Evolutionary conservation across 1,140 invertebrate species (phyloP), one percentile per base, ranked within the genome.

Genomic region (Tetramorium alpestre): DNA sequence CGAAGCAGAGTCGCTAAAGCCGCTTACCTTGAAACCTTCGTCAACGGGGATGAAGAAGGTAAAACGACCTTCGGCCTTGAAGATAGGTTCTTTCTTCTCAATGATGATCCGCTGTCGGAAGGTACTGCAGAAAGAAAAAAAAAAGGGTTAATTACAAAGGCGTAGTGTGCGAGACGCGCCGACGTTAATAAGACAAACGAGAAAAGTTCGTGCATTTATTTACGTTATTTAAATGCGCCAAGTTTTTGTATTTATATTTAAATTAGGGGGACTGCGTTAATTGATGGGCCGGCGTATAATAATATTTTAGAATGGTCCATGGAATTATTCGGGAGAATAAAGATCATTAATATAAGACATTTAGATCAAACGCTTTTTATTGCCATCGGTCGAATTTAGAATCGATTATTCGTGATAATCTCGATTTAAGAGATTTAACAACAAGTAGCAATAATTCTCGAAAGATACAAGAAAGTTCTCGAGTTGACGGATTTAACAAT

Each of bases 41-140:
- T 98, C 98, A n/a, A 98, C 97, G 10, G 98, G 98, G 92, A 99
- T 97, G 93, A 99, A 98, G 94, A 98, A 99, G 6, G 98, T 99
- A 94, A 97, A 97, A 87, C 96, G 96, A 60, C 98, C 98, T 87
- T 97, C 97, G 28, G 96, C 96, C 89, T 96, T 96, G 93, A 98
- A 98, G 51, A 98, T 96, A 44, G 97, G 96, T 92, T 97, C 96
- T 95, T 98, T 98, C 65, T 97, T 96, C 38, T 96, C 96, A 77
- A 96, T 92, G 86, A 96, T 95, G 70, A 98, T 97, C 93, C 97
- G 96, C 90, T 97, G 96, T 49, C 97, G 96, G 95, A 98, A 98
- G 64, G 96, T 97, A 91, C 97, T 97, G 94, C 54, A 51, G 41
- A 16, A 13, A 11, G 38, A 3, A 25, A 67, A 86, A 77, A 77